Conservation (phyloP, 2,888 invertebrate species). For the Biston stratarius region DNA sequence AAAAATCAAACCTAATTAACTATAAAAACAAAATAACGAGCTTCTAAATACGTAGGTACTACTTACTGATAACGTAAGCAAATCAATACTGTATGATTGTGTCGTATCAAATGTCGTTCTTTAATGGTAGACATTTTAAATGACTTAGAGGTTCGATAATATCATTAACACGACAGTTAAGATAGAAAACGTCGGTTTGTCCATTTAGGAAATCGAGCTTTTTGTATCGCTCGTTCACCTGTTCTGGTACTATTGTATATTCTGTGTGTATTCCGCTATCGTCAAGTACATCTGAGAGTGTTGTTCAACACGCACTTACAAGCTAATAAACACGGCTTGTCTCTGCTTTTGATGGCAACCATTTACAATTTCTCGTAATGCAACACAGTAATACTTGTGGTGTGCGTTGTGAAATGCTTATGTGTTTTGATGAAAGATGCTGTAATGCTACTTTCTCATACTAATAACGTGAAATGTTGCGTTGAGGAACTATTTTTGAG, state of each 20-base stretch:
- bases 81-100: slow-evolving; percentile 13
- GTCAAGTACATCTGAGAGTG: slow-evolving; percentile 58
- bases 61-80: slow-evolving; percentile 8
- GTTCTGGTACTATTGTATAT: background rate
- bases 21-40: background rate
- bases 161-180: slow-evolving; percentile 37
- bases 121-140: slow-evolving; percentile 15
- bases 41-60: background rate
- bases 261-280: slow-evolving; percentile 60
- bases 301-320: slow-evolving; percentile 45
- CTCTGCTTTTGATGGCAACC: slow-evolving; percentile 49
- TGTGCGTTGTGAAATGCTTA: slow-evolving; percentile 44
- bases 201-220: slow-evolving; percentile 49
- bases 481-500: too few species aligned
- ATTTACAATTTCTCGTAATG: slow-evolving; percentile 62
- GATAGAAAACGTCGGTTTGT: slow-evolving; percentile 44
- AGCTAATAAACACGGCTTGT: slow-evolving; percentile 64
- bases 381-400: slow-evolving; percentile 57
- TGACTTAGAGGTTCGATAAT: slow-evolving; percentile 17
- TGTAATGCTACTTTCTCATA: background rate
- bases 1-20: background rate
- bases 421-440: background rate
- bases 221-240: slow-evolving; percentile 38
- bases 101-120: slow-evolving; percentile 7
- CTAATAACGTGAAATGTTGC: too few species aligned